Evolutionary conservation across 1,140 invertebrate genomes (phyloP), one percentile per base, ranked within the genome.

Genomic region (Bombus sylvicola): DNA sequence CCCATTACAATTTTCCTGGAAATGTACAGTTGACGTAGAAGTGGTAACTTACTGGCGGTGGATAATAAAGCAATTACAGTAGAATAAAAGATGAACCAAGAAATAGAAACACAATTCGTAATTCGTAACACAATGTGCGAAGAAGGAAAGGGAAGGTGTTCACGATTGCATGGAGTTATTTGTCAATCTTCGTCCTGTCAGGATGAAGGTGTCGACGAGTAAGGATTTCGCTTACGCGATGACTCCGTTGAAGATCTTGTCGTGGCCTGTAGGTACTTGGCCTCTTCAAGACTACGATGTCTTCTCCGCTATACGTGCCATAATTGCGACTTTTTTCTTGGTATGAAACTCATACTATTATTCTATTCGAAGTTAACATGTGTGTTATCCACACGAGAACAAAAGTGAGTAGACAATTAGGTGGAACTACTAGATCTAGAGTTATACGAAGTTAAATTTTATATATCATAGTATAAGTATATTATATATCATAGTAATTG

Each of bases 241-340:
- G 72, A 74, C 71, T 8, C 73, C 81, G 34, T 73, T 83, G 18
- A 87, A 85, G 28, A 34, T 80, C 25, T 25, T 87, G 18, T 69
- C 87, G 18, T 83, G 81, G 82, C 79, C 81, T 4, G 34, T 87
- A 28, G 89, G 90, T 22, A 81, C 75, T 0, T 90, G 90, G 90
- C 90, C 47, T 22, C 47, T 53, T 53, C 47, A 53, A 53, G 18
- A 22, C 1, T 53, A 53, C 47, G 47, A 53, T 53, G 6, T 53
- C 18, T 53, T 53, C 18, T 53, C 47, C 47, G 47, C 18, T 88
- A 8, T 43, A 90, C 79, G 87, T 10, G 69, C 69, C 25, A 18
- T 64, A 1, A 22, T 90, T 28, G 53, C 66, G 0, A 9, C 68
- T 0, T 4, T 22, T 0, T 2, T 83, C 1, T 0, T 83, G 43